These are phyloP conservation scores for Acanthopleura granulata DNA, from an alignment of 2,888 invertebrate genomes.

Conservation along the genomic window DNA sequence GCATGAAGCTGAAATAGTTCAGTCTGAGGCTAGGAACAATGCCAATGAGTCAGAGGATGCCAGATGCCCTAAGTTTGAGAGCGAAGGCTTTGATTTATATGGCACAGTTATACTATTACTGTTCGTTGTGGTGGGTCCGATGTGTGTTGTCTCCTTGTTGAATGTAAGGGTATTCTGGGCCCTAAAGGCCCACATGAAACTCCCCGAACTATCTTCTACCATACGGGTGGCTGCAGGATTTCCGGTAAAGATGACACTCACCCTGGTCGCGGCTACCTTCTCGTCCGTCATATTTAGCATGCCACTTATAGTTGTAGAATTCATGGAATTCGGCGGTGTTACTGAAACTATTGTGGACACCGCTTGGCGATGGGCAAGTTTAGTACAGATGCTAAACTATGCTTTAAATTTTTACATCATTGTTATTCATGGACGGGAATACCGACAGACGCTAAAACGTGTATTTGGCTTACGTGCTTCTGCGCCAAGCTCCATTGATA, in stretches of 20 bases:
- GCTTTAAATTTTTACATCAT: constrained; percentile 1
- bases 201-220: background rate
- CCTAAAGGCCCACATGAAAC: background rate
- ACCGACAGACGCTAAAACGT: background rate
- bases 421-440: background rate
- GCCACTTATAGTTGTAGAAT: background rate
- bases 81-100: background rate
- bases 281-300: background rate
- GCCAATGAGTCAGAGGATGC: background rate
- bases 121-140: background rate
- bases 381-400: background rate
- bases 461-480: background rate
- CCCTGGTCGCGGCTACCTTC: background rate
- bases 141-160: background rate
- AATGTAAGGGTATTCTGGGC: background rate
- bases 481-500: background rate
- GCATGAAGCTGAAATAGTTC: background rate
- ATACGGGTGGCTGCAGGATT: background rate
- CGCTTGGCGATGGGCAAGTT: background rate
- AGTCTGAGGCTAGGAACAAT: too few species aligned
- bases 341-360: background rate
- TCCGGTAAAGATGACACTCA: background rate
- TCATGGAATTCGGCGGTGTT: background rate
- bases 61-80: background rate
- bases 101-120: background rate